Base-by-base conservation (phyloP, 2,888 invertebrate species). In the Cephus pulcher region DNA sequence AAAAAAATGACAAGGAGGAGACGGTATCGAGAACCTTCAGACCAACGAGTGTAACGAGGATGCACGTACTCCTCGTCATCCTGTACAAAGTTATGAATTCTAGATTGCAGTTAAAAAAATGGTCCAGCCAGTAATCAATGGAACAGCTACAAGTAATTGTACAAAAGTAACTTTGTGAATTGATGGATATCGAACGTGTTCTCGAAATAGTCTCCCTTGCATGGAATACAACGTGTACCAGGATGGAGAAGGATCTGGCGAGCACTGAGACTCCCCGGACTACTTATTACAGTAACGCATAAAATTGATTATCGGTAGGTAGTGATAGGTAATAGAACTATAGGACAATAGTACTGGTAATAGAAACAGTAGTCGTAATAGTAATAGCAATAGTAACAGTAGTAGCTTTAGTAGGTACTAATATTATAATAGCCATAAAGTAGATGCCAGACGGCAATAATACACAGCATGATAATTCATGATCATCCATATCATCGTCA, bases 321-420 rank as follows among this genome's bases (percentile, higher is more conserved):
- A 56, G 56, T 56, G 56, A 56, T 56, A 56, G 56, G 56, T 56
- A 56, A 23, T 56, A 56, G 56, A 56, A 56, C 56, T 56, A 56
- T 56, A 56, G 56, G 56, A 56, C 23, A 56, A 56, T 56, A 56
- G 56, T 56, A 56, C 56, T 56, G 56, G 56, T 56, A 56, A 56
- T 56, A 56, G 56, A 56, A 56, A 56, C 9, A 56, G 56, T 56
- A 56, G 56, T 56, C 56, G 56, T 56, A 56, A 56, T 23, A 56
- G 56, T 56, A 56, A 56, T 56, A 56, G 56, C 56, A 56, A 56
- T 56, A 56, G 56, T 56, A 56, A 56, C 56, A 23, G 56, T 56
- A 23, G 80, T 79, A 77, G 79, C 75, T 78, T 81, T 82, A 80
- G 80, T 83, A 82, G 80, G 80, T 80, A 80, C 84, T 78, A 76